Conservation (phyloP, 2,113 vertebrate genomes). For the Leuciscus idus region DNA sequence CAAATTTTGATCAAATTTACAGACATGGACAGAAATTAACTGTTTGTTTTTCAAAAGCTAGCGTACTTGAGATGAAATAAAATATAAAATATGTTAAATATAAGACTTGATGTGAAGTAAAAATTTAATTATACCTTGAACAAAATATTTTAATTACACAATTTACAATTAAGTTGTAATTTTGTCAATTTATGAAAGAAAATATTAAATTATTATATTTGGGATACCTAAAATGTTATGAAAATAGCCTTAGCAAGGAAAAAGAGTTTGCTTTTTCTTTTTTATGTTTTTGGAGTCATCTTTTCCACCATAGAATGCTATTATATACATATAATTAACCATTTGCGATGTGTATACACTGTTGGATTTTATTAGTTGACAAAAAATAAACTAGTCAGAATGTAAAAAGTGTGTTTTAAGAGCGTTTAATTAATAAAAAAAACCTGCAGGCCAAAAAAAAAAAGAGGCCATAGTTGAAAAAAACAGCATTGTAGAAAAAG, state of each 20-base stretch:
- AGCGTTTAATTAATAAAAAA: background rate
- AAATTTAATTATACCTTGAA: background rate
- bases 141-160: background rate
- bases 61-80: background rate
- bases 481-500: conserved; percentile 12
- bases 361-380: background rate
- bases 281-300: background rate
- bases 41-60: background rate
- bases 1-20: no score
- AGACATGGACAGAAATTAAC: no score
- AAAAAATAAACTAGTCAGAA: background rate
- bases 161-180: background rate
- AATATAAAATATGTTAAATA: no score
- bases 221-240: background rate
- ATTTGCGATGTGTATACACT: background rate
- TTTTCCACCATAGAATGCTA: background rate
- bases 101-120: no score
- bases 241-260: background rate
- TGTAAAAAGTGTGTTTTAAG: background rate
- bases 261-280: background rate
- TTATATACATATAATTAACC: background rate
- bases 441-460: background rate
- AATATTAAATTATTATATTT: background rate
- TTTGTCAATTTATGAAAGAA: background rate
- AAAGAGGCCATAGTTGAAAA: background rate